Conservation (phyloP, 2,888 invertebrate genomes). For the Cephus rjabovi region DNA sequence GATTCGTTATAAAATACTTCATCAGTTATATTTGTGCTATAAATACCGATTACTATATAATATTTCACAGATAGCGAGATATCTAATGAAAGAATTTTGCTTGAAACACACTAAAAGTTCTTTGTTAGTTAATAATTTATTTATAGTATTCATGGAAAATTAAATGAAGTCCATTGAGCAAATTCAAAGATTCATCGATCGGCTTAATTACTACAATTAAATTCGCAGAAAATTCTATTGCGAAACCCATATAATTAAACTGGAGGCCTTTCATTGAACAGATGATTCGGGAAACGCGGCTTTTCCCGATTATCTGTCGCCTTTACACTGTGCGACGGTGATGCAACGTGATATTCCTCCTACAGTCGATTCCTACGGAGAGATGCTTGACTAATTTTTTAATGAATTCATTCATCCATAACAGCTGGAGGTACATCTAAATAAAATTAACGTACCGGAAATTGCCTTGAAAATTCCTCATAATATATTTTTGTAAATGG, state of each 20-base stretch:
- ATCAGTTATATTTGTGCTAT: too few species aligned
- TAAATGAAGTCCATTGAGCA: background rate
- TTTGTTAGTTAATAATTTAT: background rate
- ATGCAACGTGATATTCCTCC: background rate
- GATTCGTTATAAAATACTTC: too few species aligned
- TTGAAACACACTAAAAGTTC: background rate
- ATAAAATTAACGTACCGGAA: background rate
- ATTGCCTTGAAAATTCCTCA: background rate
- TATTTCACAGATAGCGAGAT: too few species aligned
- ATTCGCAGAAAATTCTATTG: background rate
- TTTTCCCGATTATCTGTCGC: background rate
- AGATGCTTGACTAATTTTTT: background rate
- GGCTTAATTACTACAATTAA: background rate
- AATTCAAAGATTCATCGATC: background rate
- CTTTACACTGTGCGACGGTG: background rate
- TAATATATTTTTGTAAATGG: background rate
- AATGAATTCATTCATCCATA: background rate
- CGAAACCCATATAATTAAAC: background rate
- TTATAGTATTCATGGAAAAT: background rate
- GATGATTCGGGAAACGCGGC: background rate
- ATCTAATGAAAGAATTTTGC: background rate
- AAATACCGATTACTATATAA: too few species aligned
- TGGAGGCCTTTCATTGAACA: background rate
- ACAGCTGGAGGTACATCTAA: background rate
- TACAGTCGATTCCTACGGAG: background rate